These are phyloP conservation scores for Porites lobata DNA, from an alignment of 92 coral and sea anemone genomes.

Conservation along the genomic window DNA sequence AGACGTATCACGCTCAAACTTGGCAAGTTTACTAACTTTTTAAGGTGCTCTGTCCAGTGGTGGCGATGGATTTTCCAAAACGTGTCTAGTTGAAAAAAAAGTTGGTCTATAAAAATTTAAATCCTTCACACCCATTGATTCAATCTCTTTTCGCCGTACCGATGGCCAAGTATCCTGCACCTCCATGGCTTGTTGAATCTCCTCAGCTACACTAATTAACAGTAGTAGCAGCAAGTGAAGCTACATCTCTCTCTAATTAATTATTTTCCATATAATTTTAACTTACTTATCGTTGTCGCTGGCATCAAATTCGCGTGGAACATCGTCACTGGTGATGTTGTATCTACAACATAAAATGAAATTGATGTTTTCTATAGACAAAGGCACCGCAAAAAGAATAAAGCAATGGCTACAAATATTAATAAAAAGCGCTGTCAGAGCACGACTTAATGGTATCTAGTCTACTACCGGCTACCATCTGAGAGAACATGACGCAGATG, in stretches of 20 bases:
- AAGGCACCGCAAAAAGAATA: neutral
- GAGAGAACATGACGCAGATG: neutral
- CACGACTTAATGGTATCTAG: slow-evolving; percentile 8
- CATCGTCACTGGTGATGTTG: slow-evolving; percentile 27
- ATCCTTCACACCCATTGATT: neutral
- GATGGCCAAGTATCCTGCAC: neutral
- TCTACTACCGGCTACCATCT: neutral
- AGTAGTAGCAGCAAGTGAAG: neutral
- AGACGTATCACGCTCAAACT: neutral
- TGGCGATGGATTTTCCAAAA: slow-evolving; percentile 12
- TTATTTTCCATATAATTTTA: neutral
- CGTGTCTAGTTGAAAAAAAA: slow-evolving; percentile 1
- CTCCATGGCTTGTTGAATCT: neutral
- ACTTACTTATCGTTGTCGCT: slow-evolving; percentile 37
- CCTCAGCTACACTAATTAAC: neutral
- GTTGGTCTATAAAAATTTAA: neutral
- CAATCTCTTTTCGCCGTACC: slow-evolving; percentile 4
- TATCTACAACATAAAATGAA: slow-evolving; percentile 15
- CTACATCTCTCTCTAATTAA: slow-evolving; percentile 3
- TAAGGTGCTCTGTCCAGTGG: neutral
- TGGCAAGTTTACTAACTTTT: neutral
- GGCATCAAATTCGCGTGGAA: neutral
- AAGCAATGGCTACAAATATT: slow-evolving; percentile 1
- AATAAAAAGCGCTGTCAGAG: slow-evolving; percentile 4
- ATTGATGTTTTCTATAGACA: neutral